Base-by-base conservation (phyloP, 1,140 invertebrate species). In the Hestina assimilis region DNA sequence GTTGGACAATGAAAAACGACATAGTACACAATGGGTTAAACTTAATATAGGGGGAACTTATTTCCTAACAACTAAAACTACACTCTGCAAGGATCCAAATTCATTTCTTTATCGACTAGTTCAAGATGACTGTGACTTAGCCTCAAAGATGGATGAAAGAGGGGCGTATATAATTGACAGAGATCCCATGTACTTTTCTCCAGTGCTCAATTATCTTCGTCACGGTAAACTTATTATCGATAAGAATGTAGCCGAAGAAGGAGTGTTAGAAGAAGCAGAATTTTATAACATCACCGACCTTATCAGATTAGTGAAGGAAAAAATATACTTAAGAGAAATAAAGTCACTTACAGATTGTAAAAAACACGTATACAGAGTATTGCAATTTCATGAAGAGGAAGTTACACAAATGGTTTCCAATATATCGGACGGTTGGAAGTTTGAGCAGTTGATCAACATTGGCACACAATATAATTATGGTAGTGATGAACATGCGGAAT, bases 371-470 rank as follows among this genome's bases (percentile, higher is more conserved):
- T 99, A 99, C 81, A 92, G 98, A 89, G 98, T 99, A 12, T 89
- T 99, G 58, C 98, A 99, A 76, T 99, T 98, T 82, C 97, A 99
- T 82, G 98, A 99, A 90, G 98, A 99, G 87, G 98, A 99, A 89
- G 91, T 99, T 29, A 99, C 98, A 41, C 93, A 95, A 84, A 98
- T 99, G 94, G 96, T 99, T 31, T 99, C 98, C 2, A 99, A 97
- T 0, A 95, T 99, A 93, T 99, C 97, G 21, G 98, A 99, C 90
- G 98, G 98, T 23, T 99, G 98, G 98, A 98, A 98, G 87, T 99
- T 99, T 91, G 98, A 99, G 89, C 92, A 99, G 93, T 87, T 99
- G 61, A 96, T 99, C 38, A 99, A 98, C 83, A 98, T 99, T 87
- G 97, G 97, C 41, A 98, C 97, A 41, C 96, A 97, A 79, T 99